Evolutionary conservation across 2,113 vertebrate genomes (phyloP).

Genomic region (Bothrops jararaca): DNA sequence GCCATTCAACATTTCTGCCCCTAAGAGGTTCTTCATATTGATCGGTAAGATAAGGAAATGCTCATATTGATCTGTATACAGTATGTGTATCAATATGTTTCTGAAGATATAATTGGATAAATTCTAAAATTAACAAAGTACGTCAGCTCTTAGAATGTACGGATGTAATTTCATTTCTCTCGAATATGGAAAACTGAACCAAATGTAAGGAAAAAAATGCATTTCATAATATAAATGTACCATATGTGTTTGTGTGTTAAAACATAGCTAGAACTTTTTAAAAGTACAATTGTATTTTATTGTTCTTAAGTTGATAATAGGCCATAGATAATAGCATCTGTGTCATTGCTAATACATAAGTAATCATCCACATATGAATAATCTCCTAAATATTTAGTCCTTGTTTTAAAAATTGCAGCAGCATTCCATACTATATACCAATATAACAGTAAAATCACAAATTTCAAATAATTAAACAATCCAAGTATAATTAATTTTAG

Average conservation of each 20-base stretch:
- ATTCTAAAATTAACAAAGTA: neutral
- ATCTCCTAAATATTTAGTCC: neutral
- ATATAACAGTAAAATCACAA: neutral
- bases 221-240: neutral
- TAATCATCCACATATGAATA: neutral
- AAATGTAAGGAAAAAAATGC: neutral
- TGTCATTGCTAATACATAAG: neutral
- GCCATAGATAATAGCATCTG: neutral
- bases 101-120: neutral
- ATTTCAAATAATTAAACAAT: conserved; percentile 8
- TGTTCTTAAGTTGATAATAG: neutral
- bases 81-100: neutral
- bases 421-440: neutral
- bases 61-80: neutral
- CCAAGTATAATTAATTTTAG: neutral
- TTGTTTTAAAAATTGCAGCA: neutral
- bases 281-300: neutral
- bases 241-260: neutral
- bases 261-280: neutral
- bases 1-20: neutral
- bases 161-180: neutral
- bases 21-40: neutral
- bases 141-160: neutral
- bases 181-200: neutral
- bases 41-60: neutral